Percentiles rank a stretch among this genome's conserved stretches.
phyloP scores from a whole-genome alignment of 92 coral and sea anemone species.

The Phymanthus crucifer region DNA sequence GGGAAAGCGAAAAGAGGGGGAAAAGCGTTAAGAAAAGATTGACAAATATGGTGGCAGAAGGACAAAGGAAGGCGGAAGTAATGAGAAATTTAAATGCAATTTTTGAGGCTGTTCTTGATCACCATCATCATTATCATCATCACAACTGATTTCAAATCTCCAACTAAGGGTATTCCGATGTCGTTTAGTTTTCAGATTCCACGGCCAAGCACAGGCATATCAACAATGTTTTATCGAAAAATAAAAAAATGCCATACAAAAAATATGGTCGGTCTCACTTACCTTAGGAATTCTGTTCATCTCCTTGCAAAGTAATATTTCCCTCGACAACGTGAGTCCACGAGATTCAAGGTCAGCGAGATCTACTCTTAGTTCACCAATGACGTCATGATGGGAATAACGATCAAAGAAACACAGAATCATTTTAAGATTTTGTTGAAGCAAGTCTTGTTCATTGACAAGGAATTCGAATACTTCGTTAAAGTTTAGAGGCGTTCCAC shows the following conservation, averaged over 20 bases:
- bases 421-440: constrained; percentile 75
- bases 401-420: constrained; percentile 85
- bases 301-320: constrained; percentile 44
- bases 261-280: not conserved
- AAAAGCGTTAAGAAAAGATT: not conserved
- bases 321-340: constrained; percentile 86
- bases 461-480: constrained; percentile 78
- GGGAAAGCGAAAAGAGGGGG: not conserved
- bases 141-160: too few relatives aligned
- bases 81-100: not conserved
- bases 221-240: too few relatives aligned
- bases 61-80: not conserved
- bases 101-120: too few relatives aligned
- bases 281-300: constrained; percentile 22
- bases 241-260: too few relatives aligned
- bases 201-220: too few relatives aligned
- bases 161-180: too few relatives aligned
- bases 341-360: constrained; percentile 77
- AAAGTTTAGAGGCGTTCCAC: constrained; percentile 59
- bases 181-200: too few relatives aligned
- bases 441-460: constrained; percentile 62
- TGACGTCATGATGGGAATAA: constrained; percentile 89
- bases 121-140: too few relatives aligned
- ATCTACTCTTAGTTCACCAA: constrained; percentile 75
- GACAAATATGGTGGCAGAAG: not conserved